These are phyloP conservation scores for Notolepis coatsorum DNA, from an alignment of 2,797 vertebrate species.

Conservation along the genomic window DNA sequence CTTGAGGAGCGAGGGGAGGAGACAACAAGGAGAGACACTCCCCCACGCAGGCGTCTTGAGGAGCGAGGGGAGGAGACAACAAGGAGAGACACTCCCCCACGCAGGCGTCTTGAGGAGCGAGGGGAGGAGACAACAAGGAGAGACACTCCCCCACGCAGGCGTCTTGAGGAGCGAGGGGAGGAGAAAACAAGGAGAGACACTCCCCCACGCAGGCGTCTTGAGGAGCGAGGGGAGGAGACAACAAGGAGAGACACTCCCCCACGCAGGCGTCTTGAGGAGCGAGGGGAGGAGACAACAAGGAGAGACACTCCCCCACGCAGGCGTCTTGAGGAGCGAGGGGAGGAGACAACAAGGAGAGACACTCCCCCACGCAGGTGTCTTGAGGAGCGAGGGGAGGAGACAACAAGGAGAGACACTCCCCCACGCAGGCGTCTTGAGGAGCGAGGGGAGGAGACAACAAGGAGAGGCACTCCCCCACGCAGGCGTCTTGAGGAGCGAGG, in stretches of 20 bases:
- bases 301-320: too few species aligned
- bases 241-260: conserved; percentile 55
- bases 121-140: conserved; percentile 70
- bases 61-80: conserved; percentile 51
- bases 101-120: conserved; percentile 63
- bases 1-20: conserved; percentile 64
- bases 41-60: conserved; percentile 43
- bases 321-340: conserved; percentile 62
- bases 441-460: conserved; percentile 69
- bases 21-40: conserved; percentile 68
- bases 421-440: conserved; percentile 66
- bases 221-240: conserved; percentile 69
- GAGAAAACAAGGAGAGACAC: too few species aligned
- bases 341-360: conserved; percentile 69
- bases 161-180: conserved; percentile 54
- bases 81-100: too few species aligned
- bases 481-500: conserved; percentile 53
- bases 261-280: conserved; percentile 53
- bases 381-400: conserved; percentile 45
- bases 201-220: too few species aligned
- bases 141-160: conserved; percentile 37
- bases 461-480: conserved; percentile 40
- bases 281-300: conserved; percentile 44
- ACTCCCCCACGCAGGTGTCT: conserved; percentile 50
- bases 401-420: too few species aligned